Evolutionary conservation across 1,140 invertebrate species (phyloP), one percentile per base, ranked within the genome.

Genomic region (Pemphigus obesinymphae): DNA sequence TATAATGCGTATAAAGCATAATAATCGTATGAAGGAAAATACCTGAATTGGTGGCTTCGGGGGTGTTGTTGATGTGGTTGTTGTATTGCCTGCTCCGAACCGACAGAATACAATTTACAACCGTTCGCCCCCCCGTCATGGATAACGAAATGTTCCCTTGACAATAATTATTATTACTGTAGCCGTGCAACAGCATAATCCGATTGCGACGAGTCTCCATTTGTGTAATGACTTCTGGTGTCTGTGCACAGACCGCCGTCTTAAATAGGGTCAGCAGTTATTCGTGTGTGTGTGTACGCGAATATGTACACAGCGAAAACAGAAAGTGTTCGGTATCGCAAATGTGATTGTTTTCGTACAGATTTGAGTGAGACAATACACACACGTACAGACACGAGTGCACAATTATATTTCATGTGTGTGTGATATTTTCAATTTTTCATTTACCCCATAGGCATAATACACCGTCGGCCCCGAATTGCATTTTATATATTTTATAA

Each of bases 91-190:
- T 37, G 20, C 34, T 2, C 20, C 29, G 6, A 34, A 20, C 29
- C 26, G 50, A 45, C 70, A 20, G 29, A 50, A 53, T 75, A 29
- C 45, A 75, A 75, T 75, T 75, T 75, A 75, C 72, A 75, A 75
- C 37, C 26, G 45, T 53, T 75, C 50, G 72, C 72, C 48, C 72
- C 72, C 48, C 72, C 31, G 48, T 75, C 29, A 40, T 70, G 68
- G 68, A 17, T 53, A 73, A 75, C 72, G 72, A 53, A 75, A 75
- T 29, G 72, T 13, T 75, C 72, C 72, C 72, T 34, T 75, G 72
- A 75, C 29, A 75, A 75, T 75, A 53, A 75, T 75, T 75, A 75
- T 75, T 34, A 75, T 75, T 75, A 75, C 17, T 37, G 72, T 73
- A 37, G 20, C 72, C 31, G 37, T 26, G 53, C 72, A 75, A 29